These are phyloP conservation scores for Colletes latitarsis DNA, from an alignment of 1,140 invertebrate species.

Conservation along the genomic window DNA sequence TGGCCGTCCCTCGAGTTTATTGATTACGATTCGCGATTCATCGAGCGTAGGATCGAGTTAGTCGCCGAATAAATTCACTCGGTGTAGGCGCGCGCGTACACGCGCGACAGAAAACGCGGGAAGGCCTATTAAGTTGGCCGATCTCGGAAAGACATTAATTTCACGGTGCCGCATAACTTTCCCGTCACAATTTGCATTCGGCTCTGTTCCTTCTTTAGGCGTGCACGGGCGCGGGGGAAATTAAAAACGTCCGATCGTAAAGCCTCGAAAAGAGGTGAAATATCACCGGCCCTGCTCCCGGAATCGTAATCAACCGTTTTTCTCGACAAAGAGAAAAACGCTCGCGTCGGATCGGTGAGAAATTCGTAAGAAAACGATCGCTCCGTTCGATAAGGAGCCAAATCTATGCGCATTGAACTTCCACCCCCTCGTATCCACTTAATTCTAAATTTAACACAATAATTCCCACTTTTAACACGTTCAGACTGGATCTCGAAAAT, in stretches of 20 bases:
- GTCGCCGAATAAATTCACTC: conserved; percentile 47
- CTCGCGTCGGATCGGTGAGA: neutral
- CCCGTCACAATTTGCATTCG: conserved; percentile 79
- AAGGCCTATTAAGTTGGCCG: conserved; percentile 64
- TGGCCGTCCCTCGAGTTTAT: too few relatives aligned
- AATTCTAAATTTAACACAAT: too few relatives aligned
- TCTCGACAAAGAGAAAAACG: neutral
- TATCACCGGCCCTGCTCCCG: conserved; percentile 68
- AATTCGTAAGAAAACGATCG: neutral
- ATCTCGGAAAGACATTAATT: conserved; percentile 74
- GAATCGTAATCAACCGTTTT: conserved; percentile 74
- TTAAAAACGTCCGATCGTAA: conserved; percentile 80
- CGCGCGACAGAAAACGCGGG: conserved; percentile 41
- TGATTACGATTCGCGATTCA: conserved; percentile 16
- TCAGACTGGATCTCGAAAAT: too few relatives aligned
- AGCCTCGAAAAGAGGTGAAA: conserved; percentile 74
- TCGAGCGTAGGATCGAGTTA: neutral
- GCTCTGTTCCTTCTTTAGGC: conserved; percentile 55
- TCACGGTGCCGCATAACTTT: conserved; percentile 72
- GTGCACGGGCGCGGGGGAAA: conserved; percentile 68
- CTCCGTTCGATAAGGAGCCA: neutral
- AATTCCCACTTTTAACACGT: too few relatives aligned
- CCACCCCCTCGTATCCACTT: too few relatives aligned
- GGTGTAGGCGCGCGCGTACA: conserved; percentile 4
- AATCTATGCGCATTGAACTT: too few relatives aligned